Percentiles rank a stretch among this genome's conserved stretches.
Conservation (phyloP, 1,140 invertebrate genomes). For the Wiebesia pumilae region DNA sequence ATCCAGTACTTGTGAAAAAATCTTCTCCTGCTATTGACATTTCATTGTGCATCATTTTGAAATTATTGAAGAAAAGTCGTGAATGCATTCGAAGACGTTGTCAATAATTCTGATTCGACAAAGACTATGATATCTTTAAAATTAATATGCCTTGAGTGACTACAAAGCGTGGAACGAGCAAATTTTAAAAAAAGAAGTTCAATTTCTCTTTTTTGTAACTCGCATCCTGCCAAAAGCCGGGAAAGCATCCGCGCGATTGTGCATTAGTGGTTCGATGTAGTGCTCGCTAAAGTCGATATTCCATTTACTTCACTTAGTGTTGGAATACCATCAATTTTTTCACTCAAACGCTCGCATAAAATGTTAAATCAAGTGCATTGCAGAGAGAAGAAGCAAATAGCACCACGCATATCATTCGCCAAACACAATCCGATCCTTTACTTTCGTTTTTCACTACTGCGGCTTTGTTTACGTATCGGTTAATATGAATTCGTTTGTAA, state of each 20-base stretch:
- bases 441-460: neutral
- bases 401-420: neutral
- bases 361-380: conserved; percentile 35
- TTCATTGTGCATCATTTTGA: neutral
- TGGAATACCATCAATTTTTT: conserved; percentile 19
- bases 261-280: conserved; percentile 10
- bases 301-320: conserved; percentile 39
- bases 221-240: neutral
- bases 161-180: neutral
- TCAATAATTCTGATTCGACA: neutral
- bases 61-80: neutral
- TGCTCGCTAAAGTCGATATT: conserved; percentile 36
- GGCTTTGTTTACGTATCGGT: neutral
- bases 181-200: conserved; percentile 1
- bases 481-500: conserved; percentile 20
- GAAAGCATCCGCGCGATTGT: neutral
- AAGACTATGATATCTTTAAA: neutral
- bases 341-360: conserved; percentile 9
- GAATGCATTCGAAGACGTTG: neutral
- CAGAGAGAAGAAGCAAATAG: neutral
- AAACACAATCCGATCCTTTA: neutral
- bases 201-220: conserved; percentile 5
- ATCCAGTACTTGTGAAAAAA: neutral
- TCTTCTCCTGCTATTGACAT: neutral
- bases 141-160: neutral